Evolutionary conservation across 2,888 invertebrate genomes (phyloP).

Genomic region (Leptarthrus brevirostris): DNA sequence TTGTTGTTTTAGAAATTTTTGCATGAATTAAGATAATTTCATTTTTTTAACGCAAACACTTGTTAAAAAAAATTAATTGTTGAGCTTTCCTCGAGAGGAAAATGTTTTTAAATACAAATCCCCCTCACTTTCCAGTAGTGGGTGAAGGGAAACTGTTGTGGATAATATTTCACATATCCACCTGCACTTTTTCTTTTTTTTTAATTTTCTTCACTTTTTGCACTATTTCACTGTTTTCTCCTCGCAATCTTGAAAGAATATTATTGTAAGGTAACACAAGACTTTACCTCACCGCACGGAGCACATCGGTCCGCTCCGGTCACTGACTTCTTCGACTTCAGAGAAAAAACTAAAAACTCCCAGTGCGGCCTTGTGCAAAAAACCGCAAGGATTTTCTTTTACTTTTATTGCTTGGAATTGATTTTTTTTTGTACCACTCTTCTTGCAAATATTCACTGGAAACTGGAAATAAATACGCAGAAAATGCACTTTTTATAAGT

Average conservation of each 20-base stretch:
- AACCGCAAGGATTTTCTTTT: constrained; percentile 20
- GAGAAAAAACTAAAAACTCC: not conserved
- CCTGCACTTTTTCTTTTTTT: not conserved
- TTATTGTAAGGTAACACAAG: constrained; percentile 34
- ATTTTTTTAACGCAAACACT: too few relatives aligned
- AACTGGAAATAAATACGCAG: not conserved
- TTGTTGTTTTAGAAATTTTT: not conserved
- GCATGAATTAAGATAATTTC: too few relatives aligned
- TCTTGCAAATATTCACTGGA: constrained; percentile 10
- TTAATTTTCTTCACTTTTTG: not conserved
- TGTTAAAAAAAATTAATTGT: too few relatives aligned
- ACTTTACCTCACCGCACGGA: constrained; percentile 17
- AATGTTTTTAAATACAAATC: not conserved
- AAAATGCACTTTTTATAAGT: constrained; percentile 15
- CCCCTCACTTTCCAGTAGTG: not conserved
- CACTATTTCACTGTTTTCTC: constrained; percentile 21
- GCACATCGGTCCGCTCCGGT: constrained; percentile 15
- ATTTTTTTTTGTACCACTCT: constrained; percentile 14
- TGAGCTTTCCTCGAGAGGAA: too few relatives aligned
- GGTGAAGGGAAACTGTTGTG: not conserved
- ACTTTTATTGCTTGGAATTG: not conserved
- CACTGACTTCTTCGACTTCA: constrained; percentile 30
- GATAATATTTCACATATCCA: constrained; percentile 29
- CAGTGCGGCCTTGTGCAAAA: constrained; percentile 22
- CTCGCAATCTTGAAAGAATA: constrained; percentile 1